phyloP scores from a whole-genome alignment of 1,140 invertebrate genomes.

The Oedothorax gibbosus region DNA sequence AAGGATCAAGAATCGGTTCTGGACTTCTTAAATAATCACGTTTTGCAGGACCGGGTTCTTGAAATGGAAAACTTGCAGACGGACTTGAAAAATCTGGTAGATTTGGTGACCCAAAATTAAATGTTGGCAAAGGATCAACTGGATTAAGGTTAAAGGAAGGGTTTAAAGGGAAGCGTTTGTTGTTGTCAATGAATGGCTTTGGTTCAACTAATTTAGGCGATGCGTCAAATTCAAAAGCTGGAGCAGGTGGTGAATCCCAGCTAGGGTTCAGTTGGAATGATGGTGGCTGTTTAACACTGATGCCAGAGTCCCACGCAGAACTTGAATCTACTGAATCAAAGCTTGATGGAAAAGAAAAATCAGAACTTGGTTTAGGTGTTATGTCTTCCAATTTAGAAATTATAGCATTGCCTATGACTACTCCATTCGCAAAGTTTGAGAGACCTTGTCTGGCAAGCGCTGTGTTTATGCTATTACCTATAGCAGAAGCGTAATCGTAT shows the following conservation, averaged over 20 bases:
- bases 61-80: too few species aligned
- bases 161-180: too few species aligned
- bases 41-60: too few species aligned
- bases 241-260: neutral
- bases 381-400: neutral
- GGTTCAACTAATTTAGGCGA: too few species aligned
- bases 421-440: neutral
- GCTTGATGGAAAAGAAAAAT: neutral
- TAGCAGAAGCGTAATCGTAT: conserved; percentile 5
- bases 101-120: too few species aligned
- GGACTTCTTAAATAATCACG: too few species aligned
- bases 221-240: neutral
- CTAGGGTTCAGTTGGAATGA: neutral
- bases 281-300: neutral
- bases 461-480: neutral
- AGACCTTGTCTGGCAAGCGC: neutral
- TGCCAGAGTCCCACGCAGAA: neutral
- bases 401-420: conserved; percentile 13
- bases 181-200: too few species aligned
- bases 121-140: too few species aligned
- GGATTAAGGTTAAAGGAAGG: too few species aligned
- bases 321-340: neutral
- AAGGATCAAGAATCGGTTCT: too few species aligned
- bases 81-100: too few species aligned
- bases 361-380: neutral